Conservation (phyloP, 1,140 invertebrate genomes). For the Diorhabda elongata region DNA sequence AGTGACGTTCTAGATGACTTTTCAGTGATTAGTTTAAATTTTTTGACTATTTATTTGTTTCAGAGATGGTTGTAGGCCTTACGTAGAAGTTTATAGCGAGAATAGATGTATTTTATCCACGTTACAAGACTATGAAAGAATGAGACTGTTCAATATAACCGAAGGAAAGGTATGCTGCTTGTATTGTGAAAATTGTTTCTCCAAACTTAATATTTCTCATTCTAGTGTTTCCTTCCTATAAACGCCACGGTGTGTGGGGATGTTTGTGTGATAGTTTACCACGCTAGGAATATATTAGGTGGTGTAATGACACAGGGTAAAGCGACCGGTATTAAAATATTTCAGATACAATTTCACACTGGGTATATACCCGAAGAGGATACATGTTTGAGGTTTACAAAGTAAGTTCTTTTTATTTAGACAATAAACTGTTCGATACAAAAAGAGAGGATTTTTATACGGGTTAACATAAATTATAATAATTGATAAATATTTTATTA, state of each 20-base stretch:
- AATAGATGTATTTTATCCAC: slow-evolving; percentile 81
- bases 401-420: slow-evolving; percentile 48
- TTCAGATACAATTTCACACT: slow-evolving; percentile 83
- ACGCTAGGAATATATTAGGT: slow-evolving; percentile 81
- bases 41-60: slow-evolving; percentile 20
- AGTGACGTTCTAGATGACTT: too few species aligned
- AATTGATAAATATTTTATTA: slow-evolving; percentile 15
- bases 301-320: slow-evolving; percentile 70
- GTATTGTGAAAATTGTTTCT: background rate
- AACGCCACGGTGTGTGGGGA: slow-evolving; percentile 75
- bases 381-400: slow-evolving; percentile 68
- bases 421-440: too few species aligned
- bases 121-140: slow-evolving; percentile 82
- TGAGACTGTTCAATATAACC: slow-evolving; percentile 72
- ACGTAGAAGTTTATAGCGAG: slow-evolving; percentile 87
- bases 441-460: too few species aligned
- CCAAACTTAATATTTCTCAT: slow-evolving; percentile 1
- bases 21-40: too few species aligned
- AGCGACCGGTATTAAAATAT: slow-evolving; percentile 81
- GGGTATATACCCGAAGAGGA: slow-evolving; percentile 76
- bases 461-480: too few species aligned
- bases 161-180: slow-evolving; percentile 63
- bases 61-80: slow-evolving; percentile 90
- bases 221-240: slow-evolving; percentile 44
- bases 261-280: slow-evolving; percentile 75